Conservation (phyloP, 2,113 vertebrate species). For the Pandion haliaetus region DNA sequence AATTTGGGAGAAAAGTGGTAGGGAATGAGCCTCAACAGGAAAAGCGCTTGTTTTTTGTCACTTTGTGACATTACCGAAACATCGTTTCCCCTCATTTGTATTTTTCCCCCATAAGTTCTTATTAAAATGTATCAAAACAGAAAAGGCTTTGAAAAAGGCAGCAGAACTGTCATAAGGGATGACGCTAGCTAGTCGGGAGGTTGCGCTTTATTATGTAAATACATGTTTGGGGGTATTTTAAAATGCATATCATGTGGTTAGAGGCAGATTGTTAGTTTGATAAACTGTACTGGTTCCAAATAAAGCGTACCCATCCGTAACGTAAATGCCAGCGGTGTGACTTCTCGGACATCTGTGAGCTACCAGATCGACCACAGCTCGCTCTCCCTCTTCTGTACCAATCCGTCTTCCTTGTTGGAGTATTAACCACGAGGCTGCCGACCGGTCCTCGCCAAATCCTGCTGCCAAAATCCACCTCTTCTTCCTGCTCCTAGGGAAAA, state of each 20-base stretch:
- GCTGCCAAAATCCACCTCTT: not conserved
- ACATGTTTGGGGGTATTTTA: not conserved
- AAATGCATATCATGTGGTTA: not conserved
- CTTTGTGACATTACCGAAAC: slow-evolving; percentile 24
- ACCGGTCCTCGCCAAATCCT: not conserved
- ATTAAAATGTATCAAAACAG: slow-evolving; percentile 30
- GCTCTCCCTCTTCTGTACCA: not conserved
- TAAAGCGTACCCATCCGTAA: not conserved
- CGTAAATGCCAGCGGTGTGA: not conserved
- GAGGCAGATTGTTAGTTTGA: not conserved
- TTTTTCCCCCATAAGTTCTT: not conserved
- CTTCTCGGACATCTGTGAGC: not conserved
- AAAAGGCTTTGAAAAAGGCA: slow-evolving; percentile 27
- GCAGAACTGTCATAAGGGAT: not conserved
- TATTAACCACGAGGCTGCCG: not conserved
- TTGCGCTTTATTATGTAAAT: slow-evolving; percentile 20
- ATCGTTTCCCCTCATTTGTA: not conserved
- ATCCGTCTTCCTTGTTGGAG: not conserved
- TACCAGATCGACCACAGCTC: not conserved
- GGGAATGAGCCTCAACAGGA: slow-evolving; percentile 21
- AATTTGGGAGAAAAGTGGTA: slow-evolving; percentile 15
- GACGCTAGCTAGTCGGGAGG: not conserved
- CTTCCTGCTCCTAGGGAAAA: not conserved
- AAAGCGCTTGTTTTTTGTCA: slow-evolving; percentile 36
- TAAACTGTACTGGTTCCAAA: not conserved